phyloP scores from a whole-genome alignment of 1,140 invertebrate species.

The Pogonognathellus flavescens region DNA sequence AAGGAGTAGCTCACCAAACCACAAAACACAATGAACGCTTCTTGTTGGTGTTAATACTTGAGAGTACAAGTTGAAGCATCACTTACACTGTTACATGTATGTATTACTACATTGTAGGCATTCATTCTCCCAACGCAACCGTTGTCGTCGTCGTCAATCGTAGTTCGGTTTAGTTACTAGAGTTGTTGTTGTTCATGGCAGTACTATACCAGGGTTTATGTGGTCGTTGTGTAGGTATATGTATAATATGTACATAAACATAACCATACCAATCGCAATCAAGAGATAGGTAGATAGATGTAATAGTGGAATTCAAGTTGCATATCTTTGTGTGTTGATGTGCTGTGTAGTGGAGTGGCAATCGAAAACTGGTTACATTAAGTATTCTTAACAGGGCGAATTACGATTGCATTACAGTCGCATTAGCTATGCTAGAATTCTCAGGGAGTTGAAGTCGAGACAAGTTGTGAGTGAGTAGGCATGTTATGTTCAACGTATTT shows the following conservation, averaged over 20 bases:
- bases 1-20: neutral
- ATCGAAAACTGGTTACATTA: slow-evolving; percentile 54
- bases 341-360: neutral
- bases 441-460: slow-evolving; percentile 41
- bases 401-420: slow-evolving; percentile 51
- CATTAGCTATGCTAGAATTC: slow-evolving; percentile 51
- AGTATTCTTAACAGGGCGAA: slow-evolving; percentile 55
- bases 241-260: too few species aligned
- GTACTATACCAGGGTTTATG: too few species aligned
- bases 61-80: neutral
- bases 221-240: too few species aligned
- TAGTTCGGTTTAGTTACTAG: too few species aligned
- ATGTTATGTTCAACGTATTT: slow-evolving; percentile 11
- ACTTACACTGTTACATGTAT: too few species aligned
- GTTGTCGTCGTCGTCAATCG: too few species aligned
- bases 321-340: slow-evolving; percentile 1
- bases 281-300: too few species aligned
- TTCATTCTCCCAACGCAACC: too few species aligned
- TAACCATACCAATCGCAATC: too few species aligned
- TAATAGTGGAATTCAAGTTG: neutral
- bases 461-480: slow-evolving; percentile 15
- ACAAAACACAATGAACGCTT: slow-evolving; percentile 19
- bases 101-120: too few species aligned
- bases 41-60: too few species aligned
- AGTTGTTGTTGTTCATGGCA: too few species aligned